Percentiles rank a stretch among this genome's conserved stretches.
These are phyloP conservation scores for Athrips mouffetella DNA, from an alignment of 2,888 invertebrate genomes.

Conservation along the genomic window DNA sequence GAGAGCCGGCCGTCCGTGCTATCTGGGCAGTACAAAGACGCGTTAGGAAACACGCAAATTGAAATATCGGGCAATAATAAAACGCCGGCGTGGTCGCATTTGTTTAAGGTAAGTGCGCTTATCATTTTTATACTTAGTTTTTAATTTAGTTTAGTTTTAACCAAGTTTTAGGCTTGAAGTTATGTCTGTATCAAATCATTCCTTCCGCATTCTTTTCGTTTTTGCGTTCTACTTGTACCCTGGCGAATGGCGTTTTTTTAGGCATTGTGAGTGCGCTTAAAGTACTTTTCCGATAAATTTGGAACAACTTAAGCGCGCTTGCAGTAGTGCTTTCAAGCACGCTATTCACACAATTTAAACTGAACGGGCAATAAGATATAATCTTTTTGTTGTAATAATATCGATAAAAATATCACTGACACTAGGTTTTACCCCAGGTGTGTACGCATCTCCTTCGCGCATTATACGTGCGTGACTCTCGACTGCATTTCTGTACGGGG, in stretches of 20 bases:
- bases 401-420: too few species aligned
- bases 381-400: neutral
- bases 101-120: constrained; percentile 81
- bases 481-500: constrained; percentile 76
- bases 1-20: constrained; percentile 81
- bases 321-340: too few species aligned
- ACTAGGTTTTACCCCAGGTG: constrained; percentile 72
- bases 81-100: constrained; percentile 86
- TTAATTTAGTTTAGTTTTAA: too few species aligned
- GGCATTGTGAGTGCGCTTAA: too few species aligned
- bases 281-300: too few species aligned
- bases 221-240: too few species aligned
- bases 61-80: constrained; percentile 50
- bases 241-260: too few species aligned
- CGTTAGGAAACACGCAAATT: constrained; percentile 34
- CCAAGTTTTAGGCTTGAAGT: too few species aligned
- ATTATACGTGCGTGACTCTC: constrained; percentile 90
- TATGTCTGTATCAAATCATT: too few species aligned
- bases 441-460: constrained; percentile 87
- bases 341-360: too few species aligned
- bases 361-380: neutral
- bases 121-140: neutral
- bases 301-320: too few species aligned
- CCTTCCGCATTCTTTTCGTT: too few species aligned
- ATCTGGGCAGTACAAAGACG: constrained; percentile 79